Base-by-base conservation (phyloP, 2,888 invertebrate species). In the Stegophylla sp. region DNA sequence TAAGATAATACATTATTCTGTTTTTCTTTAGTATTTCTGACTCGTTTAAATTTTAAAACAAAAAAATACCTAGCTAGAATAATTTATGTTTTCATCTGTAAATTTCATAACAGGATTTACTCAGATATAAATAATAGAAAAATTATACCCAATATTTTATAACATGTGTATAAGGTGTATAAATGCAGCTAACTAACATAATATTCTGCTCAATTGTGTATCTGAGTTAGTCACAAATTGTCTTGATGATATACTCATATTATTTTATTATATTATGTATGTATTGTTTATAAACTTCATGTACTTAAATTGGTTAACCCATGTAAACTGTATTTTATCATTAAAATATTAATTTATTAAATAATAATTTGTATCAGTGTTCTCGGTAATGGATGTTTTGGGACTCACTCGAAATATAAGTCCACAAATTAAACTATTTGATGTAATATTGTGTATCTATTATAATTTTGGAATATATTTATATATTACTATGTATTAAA, bases 401-500 rank as follows among this genome's bases (percentile, higher is more conserved):
- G 12, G 20, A 3, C 20, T 74, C 34, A 20, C 17, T 23, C 34
- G 12, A 63, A 64, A 63, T 63, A 34, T 7, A 9, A 63, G 34
- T 64, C 17, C 4, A 17, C 45, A 34, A 15, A 51, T 64, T 15
- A 48, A 23, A 61, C 56, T 10, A 3, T 26, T 48, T 48, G 28
- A 56, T 48, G n/a, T 48, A 61, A 45, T 51, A 34, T 34, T 34
- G 34, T 34, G 34, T 34, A 73, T 10, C 34, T 59, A 26, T 63
- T 61, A 63, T 61, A 48, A 63, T 51, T 51, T 75, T 66, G 13
- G 13, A 76, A 75, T 53, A 20, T 53, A 66, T 56, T 76, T 41
- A 51, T 75, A 41, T 43, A n/a, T 73, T 43, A 56, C 56, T 59
- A 28, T 77, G 45, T 69, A 77, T n/a, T 59, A 12, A 77, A 77